Evolutionary conservation across 2,888 invertebrate genomes (phyloP).

Genomic region (Cynaeus angustus): DNA sequence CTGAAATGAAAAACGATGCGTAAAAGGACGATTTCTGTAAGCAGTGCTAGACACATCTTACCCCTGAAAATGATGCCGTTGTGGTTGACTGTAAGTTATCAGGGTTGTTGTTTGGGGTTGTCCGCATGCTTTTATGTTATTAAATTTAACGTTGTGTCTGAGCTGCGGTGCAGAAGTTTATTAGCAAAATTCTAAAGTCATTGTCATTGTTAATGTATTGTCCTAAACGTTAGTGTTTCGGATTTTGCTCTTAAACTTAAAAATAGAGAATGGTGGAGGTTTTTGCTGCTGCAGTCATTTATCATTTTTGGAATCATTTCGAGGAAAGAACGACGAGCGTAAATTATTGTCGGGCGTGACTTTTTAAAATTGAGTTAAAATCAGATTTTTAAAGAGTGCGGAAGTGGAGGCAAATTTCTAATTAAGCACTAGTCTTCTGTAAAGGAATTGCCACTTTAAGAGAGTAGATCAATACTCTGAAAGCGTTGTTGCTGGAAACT

Average conservation of each 20-base stretch:
- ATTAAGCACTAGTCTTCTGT: conserved; percentile 8
- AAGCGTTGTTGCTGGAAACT: conserved; percentile 23
- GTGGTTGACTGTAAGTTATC: conserved; percentile 38
- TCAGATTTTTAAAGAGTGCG: conserved; percentile 5
- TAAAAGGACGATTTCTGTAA: conserved; percentile 17
- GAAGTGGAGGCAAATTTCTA: conserved; percentile 7
- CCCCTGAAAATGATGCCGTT: conserved; percentile 27
- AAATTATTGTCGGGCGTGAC: conserved; percentile 9
- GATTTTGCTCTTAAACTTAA: no score
- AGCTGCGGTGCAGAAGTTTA: conserved; percentile 26
- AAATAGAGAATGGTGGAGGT: conserved; percentile 1
- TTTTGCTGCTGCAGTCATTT: conserved; percentile 27
- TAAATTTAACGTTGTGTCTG: conserved; percentile 33
- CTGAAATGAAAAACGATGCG: conserved; percentile 30
- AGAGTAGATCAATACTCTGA: conserved; percentile 19
- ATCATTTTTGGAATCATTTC: conserved; percentile 27
- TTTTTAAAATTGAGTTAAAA: conserved; percentile 8
- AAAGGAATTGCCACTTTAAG: conserved; percentile 16
- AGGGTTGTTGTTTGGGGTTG: conserved; percentile 41
- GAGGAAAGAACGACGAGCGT: conserved; percentile 10
- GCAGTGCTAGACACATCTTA: conserved; percentile 13
- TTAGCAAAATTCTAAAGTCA: conserved; percentile 30
- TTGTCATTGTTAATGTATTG: conserved; percentile 6
- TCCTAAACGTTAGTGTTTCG: not conserved
- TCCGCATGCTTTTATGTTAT: conserved; percentile 39